These are phyloP conservation scores for Heterodera carotae DNA, from an alignment of 1,140 invertebrate species.

Conservation along the genomic window DNA sequence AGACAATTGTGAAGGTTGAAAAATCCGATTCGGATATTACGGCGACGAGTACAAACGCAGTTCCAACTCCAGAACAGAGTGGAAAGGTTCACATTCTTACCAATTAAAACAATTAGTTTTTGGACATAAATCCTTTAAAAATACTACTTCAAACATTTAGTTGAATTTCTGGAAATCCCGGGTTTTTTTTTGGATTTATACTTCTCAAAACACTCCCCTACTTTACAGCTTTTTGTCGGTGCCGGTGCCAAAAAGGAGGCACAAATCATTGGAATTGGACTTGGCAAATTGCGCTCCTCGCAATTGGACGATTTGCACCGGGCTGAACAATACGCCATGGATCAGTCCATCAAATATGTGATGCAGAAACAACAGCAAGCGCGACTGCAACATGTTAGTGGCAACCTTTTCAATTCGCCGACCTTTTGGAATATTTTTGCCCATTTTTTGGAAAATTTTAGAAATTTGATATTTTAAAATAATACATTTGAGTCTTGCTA, in stretches of 20 bases:
- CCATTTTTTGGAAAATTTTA: not conserved
- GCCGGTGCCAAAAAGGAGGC: slow-evolving; percentile 71
- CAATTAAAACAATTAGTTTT: too few relatives aligned
- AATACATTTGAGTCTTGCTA: too few relatives aligned
- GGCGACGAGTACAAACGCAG: too few relatives aligned
- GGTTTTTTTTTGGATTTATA: not conserved
- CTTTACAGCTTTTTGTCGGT: slow-evolving; percentile 71
- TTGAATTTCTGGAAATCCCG: too few relatives aligned
- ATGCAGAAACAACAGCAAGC: slow-evolving; percentile 96
- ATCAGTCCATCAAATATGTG: slow-evolving; percentile 98
- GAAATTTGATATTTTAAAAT: not conserved
- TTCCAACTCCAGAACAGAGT: too few relatives aligned
- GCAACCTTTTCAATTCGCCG: not conserved
- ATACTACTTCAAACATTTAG: too few relatives aligned
- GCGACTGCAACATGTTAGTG: slow-evolving; percentile 79
- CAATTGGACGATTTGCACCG: slow-evolving; percentile 83
- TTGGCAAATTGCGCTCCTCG: slow-evolving; percentile 76
- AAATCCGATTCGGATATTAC: too few relatives aligned
- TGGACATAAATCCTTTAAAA: too few relatives aligned
- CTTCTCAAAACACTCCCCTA: not conserved
- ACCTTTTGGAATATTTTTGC: too few relatives aligned
- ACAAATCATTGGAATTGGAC: slow-evolving; percentile 70
- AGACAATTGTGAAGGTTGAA: too few relatives aligned
- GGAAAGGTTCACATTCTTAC: too few relatives aligned
- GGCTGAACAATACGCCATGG: slow-evolving; percentile 99